Evolutionary conservation across 2,797 vertebrate species (phyloP).

Genomic region (Atherinosoma microstoma): DNA sequence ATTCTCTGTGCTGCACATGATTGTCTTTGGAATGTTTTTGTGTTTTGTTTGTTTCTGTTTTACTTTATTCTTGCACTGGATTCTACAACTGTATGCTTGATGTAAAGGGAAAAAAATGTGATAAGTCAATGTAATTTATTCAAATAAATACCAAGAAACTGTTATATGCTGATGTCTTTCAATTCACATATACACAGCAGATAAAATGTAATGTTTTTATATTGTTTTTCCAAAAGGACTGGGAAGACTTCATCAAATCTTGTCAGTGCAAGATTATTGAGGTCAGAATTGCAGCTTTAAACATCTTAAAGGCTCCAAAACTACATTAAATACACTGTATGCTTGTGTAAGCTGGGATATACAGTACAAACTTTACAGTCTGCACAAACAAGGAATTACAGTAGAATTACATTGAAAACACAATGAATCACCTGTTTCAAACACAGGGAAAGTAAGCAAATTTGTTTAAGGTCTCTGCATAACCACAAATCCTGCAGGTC

Average conservation of each 20-base stretch:
- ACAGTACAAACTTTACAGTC: constrained; percentile 20
- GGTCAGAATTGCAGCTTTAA: constrained; percentile 13
- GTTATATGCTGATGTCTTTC: constrained; percentile 16
- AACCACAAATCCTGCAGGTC: constrained; percentile 1
- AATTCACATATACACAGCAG: neutral
- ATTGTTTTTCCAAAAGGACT: neutral
- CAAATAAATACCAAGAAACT: constrained; percentile 83
- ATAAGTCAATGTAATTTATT: constrained; percentile 83
- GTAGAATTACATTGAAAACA: neutral
- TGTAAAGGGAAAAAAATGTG: constrained; percentile 77
- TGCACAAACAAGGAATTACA: constrained; percentile 31
- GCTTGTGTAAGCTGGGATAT: constrained; percentile 13
- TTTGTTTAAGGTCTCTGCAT: constrained; percentile 5
- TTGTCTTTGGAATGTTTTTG: constrained; percentile 74
- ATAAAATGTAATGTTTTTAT: neutral
- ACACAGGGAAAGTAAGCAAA: neutral
- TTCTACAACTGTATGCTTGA: constrained; percentile 81
- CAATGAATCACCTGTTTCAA: constrained; percentile 4
- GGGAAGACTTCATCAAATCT: constrained; percentile 20
- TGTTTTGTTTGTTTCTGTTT: constrained; percentile 57
- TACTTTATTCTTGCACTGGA: constrained; percentile 76
- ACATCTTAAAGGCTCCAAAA: constrained; percentile 14
- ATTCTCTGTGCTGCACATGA: constrained; percentile 81
- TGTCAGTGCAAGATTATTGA: constrained; percentile 19
- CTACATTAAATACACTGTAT: constrained; percentile 17